Evolutionary conservation across 1,140 invertebrate genomes (phyloP), one percentile per base, ranked within the genome.

Genomic region (Hyles euphorbiae): DNA sequence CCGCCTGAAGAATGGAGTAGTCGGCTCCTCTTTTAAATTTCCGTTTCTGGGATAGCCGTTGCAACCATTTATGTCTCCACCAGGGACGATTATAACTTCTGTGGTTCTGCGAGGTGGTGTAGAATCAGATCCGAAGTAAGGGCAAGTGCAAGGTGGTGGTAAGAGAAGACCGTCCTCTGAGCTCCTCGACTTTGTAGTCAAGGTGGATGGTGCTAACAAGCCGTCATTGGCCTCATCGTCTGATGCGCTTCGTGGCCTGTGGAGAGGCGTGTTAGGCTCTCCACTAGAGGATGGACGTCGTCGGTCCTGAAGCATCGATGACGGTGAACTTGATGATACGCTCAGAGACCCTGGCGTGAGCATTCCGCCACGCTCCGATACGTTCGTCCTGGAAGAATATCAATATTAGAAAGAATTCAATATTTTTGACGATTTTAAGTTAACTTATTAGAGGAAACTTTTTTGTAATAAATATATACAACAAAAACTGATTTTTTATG

Each of bases 81-180:
- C 85, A 43, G 85, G 77, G 3, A 88, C 83, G 10, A 88, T 88
- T 10, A 88, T 83, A 0, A 88, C 82, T 70, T 88, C 85, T 12
- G 85, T 85, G 3, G 78, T 79, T 40, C 80, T 62, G 65, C 84
- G 73, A 0, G 87, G 85, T 32, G 88, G 85, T 22, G 90, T 83
- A 53, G 76, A 91, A 56, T 90, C 89, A 61, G 93, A 91, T 0
- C 94, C 94, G 69, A 96, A 95, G 68, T 95, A 95, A 0, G 94
- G 94, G 70, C 94, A 94, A 0, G 93, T 94, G 76, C 94, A 96
- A 0, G 94, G 93, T 2, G 93, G 93, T 2, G 93, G 93, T 34
- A 95, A 69, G 7, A 91, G 81, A 33, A 93, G 69, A 51, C 90
- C 89, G 49, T 90, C 89, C 65, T 88, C 81, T 3, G 81, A 87